Evolutionary conservation across 1,140 invertebrate genomes (phyloP).

Genomic region (Bombus soroeensis): DNA sequence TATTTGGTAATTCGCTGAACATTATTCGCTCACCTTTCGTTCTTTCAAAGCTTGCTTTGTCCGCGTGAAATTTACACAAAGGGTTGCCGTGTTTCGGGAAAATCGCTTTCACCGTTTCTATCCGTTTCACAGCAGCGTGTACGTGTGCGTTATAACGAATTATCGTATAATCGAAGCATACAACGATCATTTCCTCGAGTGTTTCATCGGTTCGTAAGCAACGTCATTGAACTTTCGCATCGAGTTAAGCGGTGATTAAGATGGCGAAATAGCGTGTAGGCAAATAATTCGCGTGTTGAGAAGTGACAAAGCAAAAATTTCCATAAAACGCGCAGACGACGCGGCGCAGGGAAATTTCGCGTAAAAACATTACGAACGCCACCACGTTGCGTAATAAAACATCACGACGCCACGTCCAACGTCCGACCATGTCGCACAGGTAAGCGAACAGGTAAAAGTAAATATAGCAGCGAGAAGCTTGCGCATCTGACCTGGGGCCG

Average conservation of each 20-base stretch:
- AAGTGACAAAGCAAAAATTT: neutral
- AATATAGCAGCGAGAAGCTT: constrained; percentile 20
- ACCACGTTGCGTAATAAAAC: neutral
- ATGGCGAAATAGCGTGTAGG: neutral
- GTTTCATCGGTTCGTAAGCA: neutral
- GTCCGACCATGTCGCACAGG: neutral
- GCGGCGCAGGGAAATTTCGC: neutral
- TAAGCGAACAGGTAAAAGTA: constrained; percentile 21
- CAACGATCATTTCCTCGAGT: neutral
- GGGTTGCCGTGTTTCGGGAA: neutral
- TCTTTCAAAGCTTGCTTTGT: neutral
- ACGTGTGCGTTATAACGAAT: neutral
- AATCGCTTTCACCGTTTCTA: neutral
- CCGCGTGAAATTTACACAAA: neutral
- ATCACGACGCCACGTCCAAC: neutral
- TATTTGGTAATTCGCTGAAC: neutral
- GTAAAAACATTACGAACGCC: too few relatives aligned
- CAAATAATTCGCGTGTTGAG: neutral
- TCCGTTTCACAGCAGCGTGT: neutral
- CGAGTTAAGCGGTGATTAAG: neutral
- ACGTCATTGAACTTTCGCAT: neutral
- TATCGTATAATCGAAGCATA: neutral
- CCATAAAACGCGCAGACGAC: too few relatives aligned
- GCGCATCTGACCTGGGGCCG: constrained; percentile 34
- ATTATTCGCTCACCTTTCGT: neutral